Base-by-base conservation (phyloP, 2,888 invertebrate species). In the Standfussiana lucernea region DNA sequence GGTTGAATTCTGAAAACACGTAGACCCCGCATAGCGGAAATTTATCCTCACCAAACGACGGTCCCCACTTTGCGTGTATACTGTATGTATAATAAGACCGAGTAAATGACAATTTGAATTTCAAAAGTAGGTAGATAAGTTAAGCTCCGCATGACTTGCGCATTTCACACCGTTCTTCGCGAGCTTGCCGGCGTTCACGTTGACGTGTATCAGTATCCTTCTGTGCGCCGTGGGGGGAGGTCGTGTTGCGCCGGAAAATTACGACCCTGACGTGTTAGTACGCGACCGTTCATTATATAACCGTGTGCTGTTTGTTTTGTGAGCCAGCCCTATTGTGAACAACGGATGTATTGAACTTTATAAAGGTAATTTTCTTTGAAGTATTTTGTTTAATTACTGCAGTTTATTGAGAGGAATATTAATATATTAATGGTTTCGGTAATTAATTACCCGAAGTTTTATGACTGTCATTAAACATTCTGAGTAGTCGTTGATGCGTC, bases 71-170 rank as follows among this genome's bases (percentile, higher is more conserved):
- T 86, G 79, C 89, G 90, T 91, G 91, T 92, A 89, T 91, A 91
- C 91, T 91, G 90, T 92, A 92, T 93, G 91, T 92, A 93, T 93
- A 93, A 93, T 93, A 93, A 93, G 91, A 90, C 84, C 87, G 87
- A 93, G 92, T 93, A 93, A 94, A 94, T 94, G 93, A 93, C 93
- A 93, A 93, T 94, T 94, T 93, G 93, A 94, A 95, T 93, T 95
- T 94, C 90, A 92, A 94, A 94, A 95, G 94, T 94, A 93, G 93
- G 92, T 92, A 92, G 92, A 93, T 94, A 95, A 95, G 94, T 95
- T 94, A 94, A 93, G 92, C 91, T 90, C 90, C 89, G 93, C 92
- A 94, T 96, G 96, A 96, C 95, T 96, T 96, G 95, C 96, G 96
- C 96, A 96, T 95, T 95, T 95, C 95, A 94, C 93, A 94, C 95